phyloP scores from a whole-genome alignment of 2,888 invertebrate species.

The Glaucopsyche alexis region DNA sequence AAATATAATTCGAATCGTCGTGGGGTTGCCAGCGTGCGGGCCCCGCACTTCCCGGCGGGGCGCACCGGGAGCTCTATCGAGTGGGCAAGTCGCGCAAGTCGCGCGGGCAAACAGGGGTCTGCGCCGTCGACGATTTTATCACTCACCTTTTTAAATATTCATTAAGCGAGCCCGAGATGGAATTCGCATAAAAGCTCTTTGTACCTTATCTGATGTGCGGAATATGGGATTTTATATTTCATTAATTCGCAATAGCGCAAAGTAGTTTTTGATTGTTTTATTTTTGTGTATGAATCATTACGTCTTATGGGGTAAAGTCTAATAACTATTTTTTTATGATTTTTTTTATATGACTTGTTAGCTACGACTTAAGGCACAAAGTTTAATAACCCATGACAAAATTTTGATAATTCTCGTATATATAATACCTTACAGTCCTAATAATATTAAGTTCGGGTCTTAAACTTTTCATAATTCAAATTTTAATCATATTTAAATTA shows the following conservation, averaged over 20 bases:
- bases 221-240: slow-evolving; percentile 12
- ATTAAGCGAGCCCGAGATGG: slow-evolving; percentile 68
- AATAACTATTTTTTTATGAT: too few species aligned
- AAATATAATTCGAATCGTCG: slow-evolving; percentile 29
- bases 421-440: too few species aligned
- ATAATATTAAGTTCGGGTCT: too few species aligned
- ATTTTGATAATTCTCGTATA: too few species aligned
- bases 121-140: slow-evolving; percentile 61
- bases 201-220: slow-evolving; percentile 27
- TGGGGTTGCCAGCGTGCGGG: slow-evolving; percentile 49
- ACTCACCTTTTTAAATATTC: slow-evolving; percentile 61
- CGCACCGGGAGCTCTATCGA: not conserved
- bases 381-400: too few species aligned
- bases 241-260: not conserved
- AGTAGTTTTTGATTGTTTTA: not conserved
- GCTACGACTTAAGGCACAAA: too few species aligned
- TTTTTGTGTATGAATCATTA: not conserved
- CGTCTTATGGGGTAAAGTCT: too few species aligned
- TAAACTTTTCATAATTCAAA: not conserved
- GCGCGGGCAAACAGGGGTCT: slow-evolving; percentile 47
- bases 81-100: not conserved
- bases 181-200: slow-evolving; percentile 28
- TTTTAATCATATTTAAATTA: not conserved
- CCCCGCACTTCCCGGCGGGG: slow-evolving; percentile 37
- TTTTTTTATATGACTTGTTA: too few species aligned